Conservation (phyloP, 2,797 vertebrate species). For the Myotis planiceps region DNA sequence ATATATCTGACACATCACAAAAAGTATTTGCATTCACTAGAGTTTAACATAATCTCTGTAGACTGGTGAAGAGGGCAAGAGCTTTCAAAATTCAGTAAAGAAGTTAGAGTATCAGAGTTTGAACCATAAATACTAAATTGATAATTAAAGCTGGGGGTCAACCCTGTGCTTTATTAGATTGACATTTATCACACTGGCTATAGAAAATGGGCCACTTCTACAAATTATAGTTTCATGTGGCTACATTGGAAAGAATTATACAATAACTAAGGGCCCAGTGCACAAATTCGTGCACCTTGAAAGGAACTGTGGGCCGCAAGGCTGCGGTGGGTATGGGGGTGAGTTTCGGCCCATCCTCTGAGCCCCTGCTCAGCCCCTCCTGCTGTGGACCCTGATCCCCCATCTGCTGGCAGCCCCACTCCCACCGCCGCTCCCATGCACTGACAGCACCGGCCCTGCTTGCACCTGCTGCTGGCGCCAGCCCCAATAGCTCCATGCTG, state of each 20-base stretch:
- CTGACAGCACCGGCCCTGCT: no score
- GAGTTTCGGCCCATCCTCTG: no score
- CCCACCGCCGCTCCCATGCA: no score
- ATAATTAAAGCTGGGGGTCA: background rate
- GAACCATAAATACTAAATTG: background rate
- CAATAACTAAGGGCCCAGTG: background rate
- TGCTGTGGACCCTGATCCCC: no score
- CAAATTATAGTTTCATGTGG: background rate
- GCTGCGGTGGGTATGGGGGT: no score
- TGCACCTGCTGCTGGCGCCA: no score
- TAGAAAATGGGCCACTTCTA: background rate
- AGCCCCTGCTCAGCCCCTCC: no score
- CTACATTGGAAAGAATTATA: background rate
- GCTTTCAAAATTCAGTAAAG: background rate
- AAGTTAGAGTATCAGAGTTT: background rate
- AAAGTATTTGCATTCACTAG: background rate
- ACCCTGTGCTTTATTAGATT: background rate
- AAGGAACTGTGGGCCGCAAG: no score
- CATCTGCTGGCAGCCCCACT: no score
- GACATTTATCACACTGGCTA: background rate
- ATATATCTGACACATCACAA: background rate
- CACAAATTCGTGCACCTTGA: no score
- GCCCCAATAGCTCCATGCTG: no score
- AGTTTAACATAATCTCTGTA: slow-evolving; percentile 4
- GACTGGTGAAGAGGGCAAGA: background rate